Evolutionary conservation across 1,140 invertebrate species (phyloP), one percentile per base, ranked within the genome.

Genomic region (Acromyrmex echinatior): DNA sequence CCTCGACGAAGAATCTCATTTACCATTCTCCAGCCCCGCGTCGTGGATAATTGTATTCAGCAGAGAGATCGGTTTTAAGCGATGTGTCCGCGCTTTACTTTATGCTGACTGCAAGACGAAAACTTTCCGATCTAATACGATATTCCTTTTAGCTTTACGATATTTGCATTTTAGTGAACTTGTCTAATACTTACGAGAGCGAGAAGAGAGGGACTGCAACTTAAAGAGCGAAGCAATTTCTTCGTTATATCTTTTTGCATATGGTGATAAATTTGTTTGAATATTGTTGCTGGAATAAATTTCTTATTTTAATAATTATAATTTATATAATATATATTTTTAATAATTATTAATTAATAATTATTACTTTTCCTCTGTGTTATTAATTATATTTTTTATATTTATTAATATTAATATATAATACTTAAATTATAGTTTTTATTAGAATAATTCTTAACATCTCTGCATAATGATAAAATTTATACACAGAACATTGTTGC

Each of bases 31-130:
- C 56, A 28, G 21, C 66, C 25, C 25, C 12, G 63, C 25, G 39
- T 39, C 31, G 70, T 76, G 87, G 88, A 91, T 91, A 93, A 93
- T 93, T 91, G 88, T 91, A 93, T 93, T 93, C 92, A 93, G 81
- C 77, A 85, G 56, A 56, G 51, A 56, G 89, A 90, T 91, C 87
- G 87, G 87, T 93, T 88, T 92, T 79, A 91, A 90, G 88, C 84
- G 70, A 70, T 86, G 78, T 88, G 45, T 66, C 58, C 86, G 51
- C 49, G 45, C 28, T 31, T 56, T 66, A 53, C 49, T 56, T 60
- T 28, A 31, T 45, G 39, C 1, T 84, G 1, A 14, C n/a, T 31
- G 62, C 31, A 73, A 86, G 87, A 91, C 91, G 87, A 85, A 89
- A 93, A 92, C 88, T 93, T 92, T 88, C 82, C 88, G 88, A 87